phyloP scores from a whole-genome alignment of 64 coral and sea anemone species.

The Porites australiensis region DNA sequence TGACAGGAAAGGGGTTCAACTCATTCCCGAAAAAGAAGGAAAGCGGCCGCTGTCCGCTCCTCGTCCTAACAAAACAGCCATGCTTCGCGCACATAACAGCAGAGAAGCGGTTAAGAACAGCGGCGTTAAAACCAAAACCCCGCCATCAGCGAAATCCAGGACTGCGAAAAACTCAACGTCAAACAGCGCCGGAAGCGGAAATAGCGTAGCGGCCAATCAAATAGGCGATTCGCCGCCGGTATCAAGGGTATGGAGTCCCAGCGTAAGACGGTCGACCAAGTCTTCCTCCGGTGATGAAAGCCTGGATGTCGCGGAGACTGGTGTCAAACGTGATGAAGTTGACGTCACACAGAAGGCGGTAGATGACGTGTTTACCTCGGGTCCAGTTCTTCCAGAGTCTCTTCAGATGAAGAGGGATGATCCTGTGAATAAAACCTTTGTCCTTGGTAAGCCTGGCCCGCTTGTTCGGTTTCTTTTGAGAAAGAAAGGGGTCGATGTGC shows the following conservation, averaged over 20 bases:
- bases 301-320: background rate
- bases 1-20: constrained; percentile 39
- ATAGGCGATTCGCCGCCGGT: background rate
- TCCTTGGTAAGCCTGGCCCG: constrained; percentile 66
- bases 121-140: constrained; percentile 20
- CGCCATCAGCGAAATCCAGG: background rate
- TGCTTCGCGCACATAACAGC: constrained; percentile 73
- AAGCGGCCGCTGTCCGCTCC: constrained; percentile 72
- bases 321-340: constrained; percentile 1
- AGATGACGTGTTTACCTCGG: constrained; percentile 73
- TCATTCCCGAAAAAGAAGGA: constrained; percentile 47
- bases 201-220: background rate
- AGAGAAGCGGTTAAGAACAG: constrained; percentile 73
- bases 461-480: background rate
- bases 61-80: constrained; percentile 87
- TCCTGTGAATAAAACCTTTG: constrained; percentile 81
- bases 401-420: constrained; percentile 87
- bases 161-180: background rate
- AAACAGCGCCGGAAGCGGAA: background rate
- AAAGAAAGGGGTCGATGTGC: no score
- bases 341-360: constrained; percentile 64
- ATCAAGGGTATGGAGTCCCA: constrained; percentile 60
- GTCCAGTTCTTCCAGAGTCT: constrained; percentile 51
- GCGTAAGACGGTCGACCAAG: constrained; percentile 31
- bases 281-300: constrained; percentile 12